Base-by-base conservation (phyloP, 2,888 invertebrate species). In the Carabus problematicus region DNA sequence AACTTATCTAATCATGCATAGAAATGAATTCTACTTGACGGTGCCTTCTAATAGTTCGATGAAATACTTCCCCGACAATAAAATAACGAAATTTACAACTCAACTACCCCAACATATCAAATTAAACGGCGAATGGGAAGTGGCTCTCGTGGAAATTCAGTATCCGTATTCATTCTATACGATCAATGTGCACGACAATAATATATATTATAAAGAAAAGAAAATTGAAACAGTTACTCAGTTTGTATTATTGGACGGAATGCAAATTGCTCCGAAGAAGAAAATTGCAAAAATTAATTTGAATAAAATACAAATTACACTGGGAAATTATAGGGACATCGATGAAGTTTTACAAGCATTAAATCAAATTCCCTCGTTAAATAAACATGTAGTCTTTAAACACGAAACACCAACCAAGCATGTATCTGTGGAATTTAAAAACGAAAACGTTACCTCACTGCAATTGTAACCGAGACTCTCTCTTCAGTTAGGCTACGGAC, bases 11-110 rank as follows among this genome's bases (percentile, higher is more conserved):
- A 29, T 29, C 29, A 3, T 29, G 29, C 29, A 29, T 62, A 45
- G 67, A 54, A 66, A 72, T 11, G 70, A 73, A 8, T 75, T 76
- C 72, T 75, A 73, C 64, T n/a, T 75, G 1, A 75, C 74, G 6
- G 52, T 76, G 0, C 64, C 73, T 12, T 72, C 72, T 41, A 29
- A 29, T 29, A 29, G 29, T 29, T 29, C 29, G 6, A 29, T 29
- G 29, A 29, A 29, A 29, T 29, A 73, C 59, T 76, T 73, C 71
- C 73, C 74, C 0, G 64, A 73, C 39, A 77, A 77, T 66, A 76
- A 71, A 18, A 72, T 76, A 3, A 70, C 75, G 7, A 62, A 71
- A 43, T 78, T 73, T 64, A 70, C 14, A 42, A 77, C 75, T 7
- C 72, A 74, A 12, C 54, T 78, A 59, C 73, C 73, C 8, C 59